phyloP scores from a whole-genome alignment of 1,140 invertebrate species.

The Drosophila funebris region DNA sequence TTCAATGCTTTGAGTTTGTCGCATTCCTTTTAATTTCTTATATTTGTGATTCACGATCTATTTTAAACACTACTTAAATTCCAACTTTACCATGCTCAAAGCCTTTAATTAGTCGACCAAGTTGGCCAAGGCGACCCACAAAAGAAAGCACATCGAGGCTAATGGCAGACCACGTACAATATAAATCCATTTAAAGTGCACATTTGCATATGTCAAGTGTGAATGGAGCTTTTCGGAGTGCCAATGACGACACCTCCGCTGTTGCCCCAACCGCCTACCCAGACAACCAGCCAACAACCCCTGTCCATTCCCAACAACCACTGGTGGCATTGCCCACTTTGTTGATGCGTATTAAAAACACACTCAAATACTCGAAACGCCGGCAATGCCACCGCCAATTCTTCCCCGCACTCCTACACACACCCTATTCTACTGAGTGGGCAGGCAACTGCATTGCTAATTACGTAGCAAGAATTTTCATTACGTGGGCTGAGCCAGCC shows the following conservation, averaged over 20 bases:
- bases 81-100: not conserved
- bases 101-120: constrained; percentile 18
- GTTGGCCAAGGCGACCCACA: constrained; percentile 6
- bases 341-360: constrained; percentile 45
- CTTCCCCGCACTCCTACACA: not conserved
- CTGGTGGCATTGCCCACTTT: constrained; percentile 32
- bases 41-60: not conserved
- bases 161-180: constrained; percentile 38
- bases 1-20: not conserved
- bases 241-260: constrained; percentile 12
- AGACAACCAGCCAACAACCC: not conserved
- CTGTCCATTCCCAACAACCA: not conserved
- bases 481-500: constrained; percentile 27
- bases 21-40: not conserved
- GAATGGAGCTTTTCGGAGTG: constrained; percentile 8
- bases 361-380: constrained; percentile 48
- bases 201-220: constrained; percentile 62
- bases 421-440: not conserved
- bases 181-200: constrained; percentile 44
- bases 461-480: constrained; percentile 57
- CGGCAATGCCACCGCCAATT: constrained; percentile 1
- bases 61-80: constrained; percentile 13
- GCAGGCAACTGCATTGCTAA: constrained; percentile 45
- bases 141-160: constrained; percentile 25
- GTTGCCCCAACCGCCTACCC: not conserved